Base-by-base conservation (phyloP, 1,140 invertebrate genomes). In the Laupala kohalensis region DNA sequence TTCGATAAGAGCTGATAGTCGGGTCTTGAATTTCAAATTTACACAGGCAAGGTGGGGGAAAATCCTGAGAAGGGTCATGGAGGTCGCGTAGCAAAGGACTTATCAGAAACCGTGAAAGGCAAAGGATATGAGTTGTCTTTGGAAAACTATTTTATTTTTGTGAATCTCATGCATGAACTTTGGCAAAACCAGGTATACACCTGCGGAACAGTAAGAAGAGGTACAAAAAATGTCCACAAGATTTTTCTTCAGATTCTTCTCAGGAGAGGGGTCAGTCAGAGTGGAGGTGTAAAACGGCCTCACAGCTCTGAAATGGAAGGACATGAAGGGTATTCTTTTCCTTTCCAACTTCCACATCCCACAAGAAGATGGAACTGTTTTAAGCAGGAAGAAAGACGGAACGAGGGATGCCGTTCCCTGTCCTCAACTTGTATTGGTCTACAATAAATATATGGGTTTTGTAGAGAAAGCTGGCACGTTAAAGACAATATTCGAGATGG, bases 281-380 rank as follows among this genome's bases (percentile, higher is more conserved):
- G 15, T 69, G 76, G 67, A 77, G 78, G 73, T 79, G 75, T 73
- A 76, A 73, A 76, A 76, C 67, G 78, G 77, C 37, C 74, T 80
- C 74, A 73, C 74, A 72, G 79, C 72, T 76, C 73, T 76, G 64
- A 80, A 80, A 77, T 81, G 78, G 77, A 81, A 77, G 72, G 79
- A 81, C 74, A 80, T 13, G 37, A 78, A 76, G 76, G 37, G 74
- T 9, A 79, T 82, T 72, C 72, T 73, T 67, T 80, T 82, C 70
- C 73, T 79, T 73, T 80, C 76, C 37, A 81, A 77, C 77, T 77
- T 77, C 76, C 79, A 78, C 76, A 77, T 75, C 29, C 26, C 25
- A 29, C 15, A 0, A 24, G 64, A 66, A 24, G 25, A 65, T 25
- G 25, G 3, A 37, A 28, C 64, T n/a, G 70, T 19, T 26, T 19